Evolutionary conservation across 1,140 invertebrate genomes (phyloP), one percentile per base, ranked within the genome.

Genomic region (Hyles vespertilio): DNA sequence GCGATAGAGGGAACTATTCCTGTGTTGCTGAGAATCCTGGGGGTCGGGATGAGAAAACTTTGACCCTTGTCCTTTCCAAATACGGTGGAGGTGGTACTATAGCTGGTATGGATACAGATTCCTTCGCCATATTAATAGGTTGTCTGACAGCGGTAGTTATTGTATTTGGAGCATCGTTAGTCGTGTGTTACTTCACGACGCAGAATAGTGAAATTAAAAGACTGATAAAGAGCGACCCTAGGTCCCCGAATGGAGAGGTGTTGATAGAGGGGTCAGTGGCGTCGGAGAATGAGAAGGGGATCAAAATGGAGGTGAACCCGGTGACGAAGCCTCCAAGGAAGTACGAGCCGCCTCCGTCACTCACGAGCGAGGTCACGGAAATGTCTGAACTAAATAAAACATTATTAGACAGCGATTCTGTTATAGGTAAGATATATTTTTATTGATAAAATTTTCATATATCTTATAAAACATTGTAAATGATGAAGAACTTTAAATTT

Each of bases 11-110:
- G 0, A 93, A 96, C 58, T 98, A 98, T 80, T 92, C 93, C 4
- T 98, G 97, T 72, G 89, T 95, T 2, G 96, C 96, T 1, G 94
- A 94, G 58, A 98, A 97, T 85, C 92, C 93, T 0, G 97, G 95
- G 0, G 97, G 97, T 0, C 91, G 92, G 9, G 94, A 94, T 32
- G 94, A 95, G 70, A 92, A 90, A 60, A 96, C 92, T 73, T 87
- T 97, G 4, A 92, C 92, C 0, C 81, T 97, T 2, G 71, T 91
- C 10, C 89, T 96, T 0, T 84, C 90, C 7, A 86, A 81, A 65
- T 89, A 87, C 53, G 73, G 81, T 6, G 86, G 91, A 0, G 83
- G 90, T 32, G 72, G 89, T 6, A 74, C 79, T 0, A 79, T 53
- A 72, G 84, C 87, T 55, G 84, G 89, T 0, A 81, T 89, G 59